Base-by-base conservation (phyloP, 2,797 vertebrate species). In the Myiothlypis coronata region DNA sequence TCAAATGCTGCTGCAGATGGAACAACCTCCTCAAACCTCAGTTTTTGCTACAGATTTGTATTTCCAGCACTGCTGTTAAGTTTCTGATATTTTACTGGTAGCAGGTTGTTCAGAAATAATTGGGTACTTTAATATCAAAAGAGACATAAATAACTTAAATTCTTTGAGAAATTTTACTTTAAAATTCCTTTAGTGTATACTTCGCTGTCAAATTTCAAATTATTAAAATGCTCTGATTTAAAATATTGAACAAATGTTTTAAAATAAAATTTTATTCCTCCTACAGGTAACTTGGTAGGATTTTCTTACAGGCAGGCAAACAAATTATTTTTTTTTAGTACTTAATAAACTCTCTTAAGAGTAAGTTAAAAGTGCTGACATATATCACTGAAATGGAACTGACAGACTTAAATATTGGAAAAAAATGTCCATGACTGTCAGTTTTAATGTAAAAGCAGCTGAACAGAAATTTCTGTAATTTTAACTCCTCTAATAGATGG, bases 221-320 rank as follows among this genome's bases (percentile, higher is more conserved):
- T 3, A 14, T 67, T 69, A 35, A 87, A 77, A 69, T 37, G 5
- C 1, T 56, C 14, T 50, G 37, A 16, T 71, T 71, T 24, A 68
- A 91, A 89, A 10, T 82, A 69, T 39, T 69, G 77, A 91, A 70
- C 39, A 65, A 67, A 50, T 39, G 7, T 83, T 86, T 81, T 71
- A 90, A 59, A 28, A 15, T 11, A 28, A 83, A 82, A 28, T 47
- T 46, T 39, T 39, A 39, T 39, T 39, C 37, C 37, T 39, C 37
- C 12, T 39, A 39, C 37, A 39, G 85, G 57, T 91, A 72, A 94
- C 41, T 53, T 71, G 34, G 56, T 37, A 89, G 71, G 23, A 64
- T 83, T 94, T 97, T 94, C 79, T 79, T 63, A 69, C 52, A 90
- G 89, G 49, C 76, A 92, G 39, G 64, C 71, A 94, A 85, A 67